Evolutionary conservation across 2,797 vertebrate species (phyloP).

Genomic region (Xyrichtys novacula): DNA sequence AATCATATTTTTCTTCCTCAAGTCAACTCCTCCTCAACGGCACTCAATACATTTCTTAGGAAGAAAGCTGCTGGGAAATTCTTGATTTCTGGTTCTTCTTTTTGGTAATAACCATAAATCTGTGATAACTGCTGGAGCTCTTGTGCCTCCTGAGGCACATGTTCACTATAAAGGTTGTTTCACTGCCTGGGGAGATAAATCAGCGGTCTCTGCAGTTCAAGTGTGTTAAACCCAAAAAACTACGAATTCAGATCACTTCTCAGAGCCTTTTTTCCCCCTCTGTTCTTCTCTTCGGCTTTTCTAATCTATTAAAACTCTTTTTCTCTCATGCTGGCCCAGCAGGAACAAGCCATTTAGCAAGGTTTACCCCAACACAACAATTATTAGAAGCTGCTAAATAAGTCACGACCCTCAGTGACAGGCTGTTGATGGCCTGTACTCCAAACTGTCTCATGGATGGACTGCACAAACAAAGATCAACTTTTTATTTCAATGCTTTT

Average conservation of each 20-base stretch:
- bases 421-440: background rate
- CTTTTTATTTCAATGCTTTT: background rate
- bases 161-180: slow-evolving; percentile 13
- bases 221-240: slow-evolving; percentile 25
- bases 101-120: slow-evolving; percentile 19
- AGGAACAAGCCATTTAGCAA: background rate
- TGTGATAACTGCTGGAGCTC: slow-evolving; percentile 32
- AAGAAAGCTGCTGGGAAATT: slow-evolving; percentile 22
- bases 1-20: background rate
- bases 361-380: background rate
- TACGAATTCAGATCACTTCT: slow-evolving; percentile 25
- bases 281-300: slow-evolving; percentile 1
- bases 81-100: background rate
- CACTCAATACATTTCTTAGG: background rate
- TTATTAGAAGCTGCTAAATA: background rate
- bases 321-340: background rate
- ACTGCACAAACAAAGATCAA: background rate
- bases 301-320: background rate
- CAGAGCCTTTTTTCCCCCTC: background rate
- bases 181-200: slow-evolving; percentile 46
- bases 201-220: slow-evolving; percentile 1
- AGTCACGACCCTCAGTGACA: background rate
- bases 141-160: background rate
- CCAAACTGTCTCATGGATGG: background rate
- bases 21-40: background rate